These are phyloP conservation scores for Knipowitschia caucasica DNA, from an alignment of 2,797 vertebrate genomes.

Conservation along the genomic window DNA sequence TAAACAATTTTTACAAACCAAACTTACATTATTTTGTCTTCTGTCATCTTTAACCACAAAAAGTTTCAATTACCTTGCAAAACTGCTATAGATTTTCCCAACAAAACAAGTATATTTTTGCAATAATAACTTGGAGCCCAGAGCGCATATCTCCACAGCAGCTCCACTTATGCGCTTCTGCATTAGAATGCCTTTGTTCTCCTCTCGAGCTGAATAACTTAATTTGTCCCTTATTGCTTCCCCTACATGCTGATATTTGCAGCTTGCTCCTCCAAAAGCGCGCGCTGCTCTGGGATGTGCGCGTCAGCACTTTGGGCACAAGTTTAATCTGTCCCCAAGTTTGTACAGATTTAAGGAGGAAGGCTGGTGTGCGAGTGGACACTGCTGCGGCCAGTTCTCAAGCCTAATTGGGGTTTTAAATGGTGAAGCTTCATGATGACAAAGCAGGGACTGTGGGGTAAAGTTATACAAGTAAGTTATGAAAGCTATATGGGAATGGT, in stretches of 20 bases:
- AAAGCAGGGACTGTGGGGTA: background rate
- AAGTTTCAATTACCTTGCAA: background rate
- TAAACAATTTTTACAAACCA: background rate
- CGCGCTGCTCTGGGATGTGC: background rate
- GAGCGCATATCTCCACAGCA: background rate
- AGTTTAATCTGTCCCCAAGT: background rate
- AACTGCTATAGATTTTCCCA: background rate
- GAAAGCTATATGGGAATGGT: too few relatives aligned
- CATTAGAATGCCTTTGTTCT: conserved; percentile 5
- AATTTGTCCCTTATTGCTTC: conserved; percentile 13
- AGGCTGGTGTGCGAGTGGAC: background rate
- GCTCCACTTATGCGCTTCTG: background rate
- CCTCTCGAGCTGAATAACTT: conserved; percentile 6
- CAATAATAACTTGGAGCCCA: too few relatives aligned
- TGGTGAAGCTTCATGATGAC: background rate
- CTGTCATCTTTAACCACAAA: background rate
- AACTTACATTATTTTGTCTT: background rate
- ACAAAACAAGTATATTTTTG: conserved; percentile 8
- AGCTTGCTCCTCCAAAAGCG: background rate
- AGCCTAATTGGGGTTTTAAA: background rate
- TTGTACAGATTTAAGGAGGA: background rate
- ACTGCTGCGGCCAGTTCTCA: background rate
- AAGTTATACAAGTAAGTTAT: background rate
- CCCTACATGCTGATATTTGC: conserved; percentile 13
- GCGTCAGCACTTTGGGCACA: background rate